phyloP scores from a whole-genome alignment of 2,797 vertebrate genomes.

The Chrysolophus pictus region DNA sequence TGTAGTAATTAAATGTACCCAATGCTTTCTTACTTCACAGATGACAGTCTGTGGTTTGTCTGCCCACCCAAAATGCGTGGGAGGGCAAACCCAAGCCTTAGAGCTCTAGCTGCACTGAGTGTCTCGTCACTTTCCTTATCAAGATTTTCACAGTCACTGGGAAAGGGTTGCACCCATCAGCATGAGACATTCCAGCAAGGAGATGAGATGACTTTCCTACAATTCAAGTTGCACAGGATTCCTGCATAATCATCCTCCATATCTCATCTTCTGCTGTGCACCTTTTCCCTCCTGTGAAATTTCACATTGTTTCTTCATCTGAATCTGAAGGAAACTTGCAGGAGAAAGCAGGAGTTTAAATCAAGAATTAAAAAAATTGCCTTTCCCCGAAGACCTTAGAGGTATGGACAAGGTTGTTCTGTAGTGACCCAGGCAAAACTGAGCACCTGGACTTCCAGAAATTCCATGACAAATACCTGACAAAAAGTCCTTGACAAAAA shows the following conservation, averaged over 20 bases:
- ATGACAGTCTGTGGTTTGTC: constrained; percentile 66
- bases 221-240: constrained; percentile 60
- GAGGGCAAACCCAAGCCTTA: constrained; percentile 66
- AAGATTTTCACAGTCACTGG: constrained; percentile 70
- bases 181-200: constrained; percentile 46
- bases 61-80: constrained; percentile 64
- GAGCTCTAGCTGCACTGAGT: constrained; percentile 26
- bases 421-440: neutral
- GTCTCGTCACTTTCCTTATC: constrained; percentile 72
- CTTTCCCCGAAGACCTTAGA: neutral
- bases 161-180: constrained; percentile 67
- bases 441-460: neutral
- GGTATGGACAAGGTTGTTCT: neutral
- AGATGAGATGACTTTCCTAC: constrained; percentile 60
- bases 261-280: constrained; percentile 61
- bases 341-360: constrained; percentile 10
- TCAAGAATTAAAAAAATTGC: neutral
- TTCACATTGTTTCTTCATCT: constrained; percentile 33
- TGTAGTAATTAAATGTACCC: constrained; percentile 67
- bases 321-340: neutral
- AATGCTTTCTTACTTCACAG: constrained; percentile 52
- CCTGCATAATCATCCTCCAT: constrained; percentile 53
- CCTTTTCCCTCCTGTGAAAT: constrained; percentile 28
- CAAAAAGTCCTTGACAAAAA: neutral
- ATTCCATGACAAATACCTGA: neutral